Evolutionary conservation across 2,113 vertebrate species (phyloP), one percentile per base, ranked within the genome.

Genomic region (Phalacrocorax carbo): DNA sequence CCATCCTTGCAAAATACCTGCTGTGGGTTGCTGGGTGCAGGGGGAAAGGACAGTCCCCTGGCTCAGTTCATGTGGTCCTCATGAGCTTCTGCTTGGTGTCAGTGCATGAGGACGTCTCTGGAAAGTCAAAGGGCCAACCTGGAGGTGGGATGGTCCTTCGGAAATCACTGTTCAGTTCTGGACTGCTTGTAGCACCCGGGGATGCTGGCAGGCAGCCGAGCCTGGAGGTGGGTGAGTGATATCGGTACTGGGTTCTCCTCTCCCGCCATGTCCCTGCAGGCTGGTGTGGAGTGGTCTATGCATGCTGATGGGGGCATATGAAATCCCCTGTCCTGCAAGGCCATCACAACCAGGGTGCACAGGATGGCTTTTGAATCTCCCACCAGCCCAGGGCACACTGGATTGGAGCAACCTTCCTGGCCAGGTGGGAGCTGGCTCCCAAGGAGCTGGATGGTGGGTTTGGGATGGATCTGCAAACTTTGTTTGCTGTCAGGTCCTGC

Each of bases 281-380:
- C 30, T 60, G 32, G 40, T 0, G 1, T n/a, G 34, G n/a, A 23
- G 51, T 61, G 44, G n/a, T 51, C 49, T 75, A 5, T 1, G 4
- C 23, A 2, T 19, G 36, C 34, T 64, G 58, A 22, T 29, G 11
- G 18, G 10, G 21, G 3, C 9, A 15, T 13, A 23, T 27, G 30
- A 82, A 10, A 13, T 21, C 17, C 25, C 3, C 32, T 52, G n/a
- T 48, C 23, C 40, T 0, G 0, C 42, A 7, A 11, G 38, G 8
- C 42, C 11, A 19, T 55, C 32, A 19, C 0, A 2, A 19, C 15
- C 40, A 32, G 52, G 10, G 15, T 62, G 44, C 30, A 22, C 55
- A 34, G 73, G 61, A 46, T 16, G 32, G 8, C 4, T 4, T 4
- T 46, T 62, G 21, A 9, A 21, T 6, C 34, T 79, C 44, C 57